A percentile compares a stretch with the other conserved stretches of the same genome.
These are phyloP conservation scores for Cantharis rustica DNA, from an alignment of 2,888 invertebrate species.

Conservation along the genomic window DNA sequence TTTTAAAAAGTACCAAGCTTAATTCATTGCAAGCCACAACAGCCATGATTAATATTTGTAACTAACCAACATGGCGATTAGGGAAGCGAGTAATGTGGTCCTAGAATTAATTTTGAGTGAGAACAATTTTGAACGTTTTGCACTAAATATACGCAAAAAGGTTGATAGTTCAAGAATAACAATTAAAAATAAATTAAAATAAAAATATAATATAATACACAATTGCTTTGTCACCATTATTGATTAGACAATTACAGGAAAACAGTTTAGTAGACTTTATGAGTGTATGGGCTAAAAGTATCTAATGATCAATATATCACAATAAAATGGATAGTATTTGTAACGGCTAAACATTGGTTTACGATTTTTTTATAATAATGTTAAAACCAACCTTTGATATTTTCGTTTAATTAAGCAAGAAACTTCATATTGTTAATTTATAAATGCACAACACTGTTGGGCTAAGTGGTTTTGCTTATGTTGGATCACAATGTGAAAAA, in stretches of 20 bases:
- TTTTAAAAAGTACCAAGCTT: too few relatives aligned
- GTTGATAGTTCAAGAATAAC: too few relatives aligned
- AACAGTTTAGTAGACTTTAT: not conserved
- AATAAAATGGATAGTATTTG: not conserved
- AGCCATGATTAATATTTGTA: too few relatives aligned
- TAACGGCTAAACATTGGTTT: not conserved
- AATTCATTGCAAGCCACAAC: too few relatives aligned
- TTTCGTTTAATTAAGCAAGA: not conserved
- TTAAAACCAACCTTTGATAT: not conserved
- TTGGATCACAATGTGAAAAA: not conserved
- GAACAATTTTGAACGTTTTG: too few relatives aligned
- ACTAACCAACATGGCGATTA: too few relatives aligned
- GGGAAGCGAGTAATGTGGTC: too few relatives aligned
- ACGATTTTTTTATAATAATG: not conserved
- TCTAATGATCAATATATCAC: not conserved
- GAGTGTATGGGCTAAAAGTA: not conserved
- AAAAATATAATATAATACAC: not conserved
- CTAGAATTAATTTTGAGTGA: too few relatives aligned
- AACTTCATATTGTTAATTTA: not conserved
- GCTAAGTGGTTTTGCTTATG: not conserved
- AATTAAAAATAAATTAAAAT: not conserved
- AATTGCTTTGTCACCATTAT: not conserved
- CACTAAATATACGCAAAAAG: too few relatives aligned
- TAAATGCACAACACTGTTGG: not conserved
- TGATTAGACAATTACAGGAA: not conserved